Evolutionary conservation across 2,888 invertebrate genomes (phyloP).

Genomic region (Drosophila kanekoi): DNA sequence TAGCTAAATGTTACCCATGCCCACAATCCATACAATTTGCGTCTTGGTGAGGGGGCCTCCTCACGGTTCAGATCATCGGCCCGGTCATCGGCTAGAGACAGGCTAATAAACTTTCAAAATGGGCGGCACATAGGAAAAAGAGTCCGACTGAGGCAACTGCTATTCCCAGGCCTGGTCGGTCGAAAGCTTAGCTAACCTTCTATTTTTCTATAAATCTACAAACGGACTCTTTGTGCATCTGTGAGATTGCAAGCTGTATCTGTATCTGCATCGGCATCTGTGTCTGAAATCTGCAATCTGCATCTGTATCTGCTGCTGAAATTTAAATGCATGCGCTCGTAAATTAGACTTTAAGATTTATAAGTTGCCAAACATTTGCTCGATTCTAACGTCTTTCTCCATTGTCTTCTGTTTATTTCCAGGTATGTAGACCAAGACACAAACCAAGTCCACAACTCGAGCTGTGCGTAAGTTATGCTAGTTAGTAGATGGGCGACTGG

Average conservation of each 20-base stretch:
- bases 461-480: constrained; percentile 23
- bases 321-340: constrained; percentile 37
- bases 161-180: background rate
- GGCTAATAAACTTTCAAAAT: constrained; percentile 32
- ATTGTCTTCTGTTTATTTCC: constrained; percentile 43
- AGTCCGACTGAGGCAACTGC: background rate
- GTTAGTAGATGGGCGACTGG: constrained; percentile 1
- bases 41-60: background rate
- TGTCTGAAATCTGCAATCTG: constrained; percentile 4
- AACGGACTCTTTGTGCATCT: constrained; percentile 3
- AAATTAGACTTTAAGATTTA: constrained; percentile 33
- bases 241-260: background rate
- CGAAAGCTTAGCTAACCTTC: constrained; percentile 10
- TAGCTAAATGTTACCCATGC: constrained; percentile 9
- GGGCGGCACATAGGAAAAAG: constrained; percentile 9
- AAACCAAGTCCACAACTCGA: background rate
- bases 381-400: constrained; percentile 19
- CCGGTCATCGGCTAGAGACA: background rate
- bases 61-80: constrained; percentile 1
- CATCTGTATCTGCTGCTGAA: constrained; percentile 14
- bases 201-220: constrained; percentile 35
- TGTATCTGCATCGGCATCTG: background rate
- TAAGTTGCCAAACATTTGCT: constrained; percentile 7
- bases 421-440: constrained; percentile 39
- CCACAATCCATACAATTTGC: constrained; percentile 30